Percentiles rank a stretch among this genome's conserved stretches.
These are phyloP conservation scores for Pinctada fucata DNA, from an alignment of 2,888 invertebrate species.

Conservation along the genomic window DNA sequence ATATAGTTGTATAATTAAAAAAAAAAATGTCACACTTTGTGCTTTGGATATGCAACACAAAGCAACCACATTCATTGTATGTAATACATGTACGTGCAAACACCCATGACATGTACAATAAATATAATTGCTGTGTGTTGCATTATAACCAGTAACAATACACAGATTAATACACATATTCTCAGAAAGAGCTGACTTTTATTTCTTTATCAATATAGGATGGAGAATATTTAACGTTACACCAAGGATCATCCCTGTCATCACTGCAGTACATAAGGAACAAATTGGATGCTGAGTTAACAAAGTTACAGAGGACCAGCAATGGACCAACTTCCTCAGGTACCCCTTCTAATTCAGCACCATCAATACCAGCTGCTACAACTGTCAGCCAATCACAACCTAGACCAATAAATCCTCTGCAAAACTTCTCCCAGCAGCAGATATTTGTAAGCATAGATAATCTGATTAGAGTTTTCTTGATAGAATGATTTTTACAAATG, in stretches of 20 bases:
- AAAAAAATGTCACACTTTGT: no score
- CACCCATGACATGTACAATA: no score
- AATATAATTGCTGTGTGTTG: no score
- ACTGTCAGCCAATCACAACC: neutral
- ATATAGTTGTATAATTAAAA: no score
- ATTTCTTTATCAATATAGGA: constrained; percentile 52
- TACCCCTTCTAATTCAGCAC: neutral
- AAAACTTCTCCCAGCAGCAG: constrained; percentile 9
- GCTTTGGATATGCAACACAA: no score
- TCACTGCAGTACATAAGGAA: constrained; percentile 53
- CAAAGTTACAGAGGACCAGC: constrained; percentile 33
- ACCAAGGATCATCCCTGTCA: constrained; percentile 60
- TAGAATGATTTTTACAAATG: no score
- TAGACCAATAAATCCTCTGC: constrained; percentile 13
- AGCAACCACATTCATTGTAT: no score
- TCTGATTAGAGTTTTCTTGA: no score
- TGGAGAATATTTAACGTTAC: constrained; percentile 69
- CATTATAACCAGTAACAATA: no score
- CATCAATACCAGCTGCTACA: constrained; percentile 18
- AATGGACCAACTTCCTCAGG: constrained; percentile 8
- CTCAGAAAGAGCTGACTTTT: no score
- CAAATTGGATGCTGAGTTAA: constrained; percentile 52
- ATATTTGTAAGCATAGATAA: constrained; percentile 8
- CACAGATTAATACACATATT: no score
- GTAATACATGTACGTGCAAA: no score